Conservation (phyloP, 2,113 vertebrate species). For the Mus musculus region GRCm39 chr9:30906501-30907000, state of each 20-base stretch:
- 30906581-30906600: too few relatives aligned
- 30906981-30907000: background rate
- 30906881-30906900: background rate
- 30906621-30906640: too few relatives aligned
- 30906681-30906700: background rate
- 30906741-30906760: background rate
- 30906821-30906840: background rate
- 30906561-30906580: too few relatives aligned
- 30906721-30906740: background rate
- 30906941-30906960: background rate
- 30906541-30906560: too few relatives aligned
- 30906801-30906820: slow-evolving; percentile 8
- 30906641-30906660: too few relatives aligned
- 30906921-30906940: background rate
- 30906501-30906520: too few relatives aligned
- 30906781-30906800: background rate
- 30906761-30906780: background rate
- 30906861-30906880: background rate
- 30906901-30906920: background rate
- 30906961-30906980: background rate
- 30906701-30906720: background rate
- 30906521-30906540: too few relatives aligned
- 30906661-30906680: background rate
- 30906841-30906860: background rate
- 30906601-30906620: too few relatives aligned